phyloP scores from a whole-genome alignment of 2,797 vertebrate species.

The Catamblyrhynchus diadema region DNA sequence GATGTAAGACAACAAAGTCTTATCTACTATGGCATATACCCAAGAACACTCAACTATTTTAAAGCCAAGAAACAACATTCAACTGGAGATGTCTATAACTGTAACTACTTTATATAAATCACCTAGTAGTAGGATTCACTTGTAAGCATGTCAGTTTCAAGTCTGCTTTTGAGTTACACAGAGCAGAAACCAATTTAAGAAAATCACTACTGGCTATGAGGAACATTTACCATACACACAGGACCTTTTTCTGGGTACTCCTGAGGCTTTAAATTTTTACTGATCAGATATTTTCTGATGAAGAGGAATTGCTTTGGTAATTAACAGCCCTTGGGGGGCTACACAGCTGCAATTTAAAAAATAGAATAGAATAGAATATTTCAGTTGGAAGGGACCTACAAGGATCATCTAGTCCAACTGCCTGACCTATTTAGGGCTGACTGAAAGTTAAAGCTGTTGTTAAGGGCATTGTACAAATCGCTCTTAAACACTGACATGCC shows the following conservation, averaged over 20 bases:
- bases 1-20: background rate
- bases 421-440: background rate
- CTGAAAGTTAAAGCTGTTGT: background rate
- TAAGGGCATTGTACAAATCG: rapidly evolving
- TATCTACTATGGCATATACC: background rate
- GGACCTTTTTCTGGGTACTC: background rate
- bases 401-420: background rate
- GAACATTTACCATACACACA: background rate
- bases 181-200: background rate
- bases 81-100: background rate
- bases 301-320: background rate
- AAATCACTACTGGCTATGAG: background rate
- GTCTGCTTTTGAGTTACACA: background rate
- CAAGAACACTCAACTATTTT: background rate
- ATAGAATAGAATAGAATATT: background rate
- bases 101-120: background rate
- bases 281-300: background rate
- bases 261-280: background rate
- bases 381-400: background rate
- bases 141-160: background rate
- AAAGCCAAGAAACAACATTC: background rate
- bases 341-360: background rate
- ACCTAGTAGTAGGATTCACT: background rate
- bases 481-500: background rate
- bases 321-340: background rate